Evolutionary conservation across 2,113 vertebrate genomes (phyloP).

Genomic region (Psittacus erithacus): DNA sequence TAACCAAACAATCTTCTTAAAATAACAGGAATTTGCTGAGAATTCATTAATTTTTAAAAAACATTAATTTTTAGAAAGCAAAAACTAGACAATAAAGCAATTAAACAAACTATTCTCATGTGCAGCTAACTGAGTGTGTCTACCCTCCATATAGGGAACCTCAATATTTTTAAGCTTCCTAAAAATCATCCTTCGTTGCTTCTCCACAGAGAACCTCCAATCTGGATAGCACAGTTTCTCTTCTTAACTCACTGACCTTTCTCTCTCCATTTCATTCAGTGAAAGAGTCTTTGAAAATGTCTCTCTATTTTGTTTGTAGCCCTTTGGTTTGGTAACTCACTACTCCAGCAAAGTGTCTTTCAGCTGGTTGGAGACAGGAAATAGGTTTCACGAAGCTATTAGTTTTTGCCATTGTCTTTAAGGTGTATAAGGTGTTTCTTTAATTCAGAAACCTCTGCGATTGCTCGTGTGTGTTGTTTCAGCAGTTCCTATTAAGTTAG

Average conservation of each 20-base stretch:
- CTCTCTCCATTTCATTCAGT: neutral
- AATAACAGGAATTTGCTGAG: neutral
- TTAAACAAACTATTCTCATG: neutral
- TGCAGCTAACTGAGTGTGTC: neutral
- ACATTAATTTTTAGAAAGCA: neutral
- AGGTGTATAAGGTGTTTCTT: neutral
- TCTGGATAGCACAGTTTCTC: neutral
- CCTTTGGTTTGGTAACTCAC: neutral
- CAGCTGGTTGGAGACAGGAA: neutral
- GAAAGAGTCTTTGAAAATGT: neutral
- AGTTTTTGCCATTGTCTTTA: conserved; percentile 22
- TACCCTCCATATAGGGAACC: neutral
- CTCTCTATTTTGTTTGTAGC: neutral
- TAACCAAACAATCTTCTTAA: neutral
- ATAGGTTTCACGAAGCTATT: neutral
- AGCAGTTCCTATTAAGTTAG: neutral
- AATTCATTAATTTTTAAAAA: neutral
- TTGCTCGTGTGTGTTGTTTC: conserved; percentile 7
- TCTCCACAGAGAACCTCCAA: neutral
- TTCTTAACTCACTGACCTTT: neutral
- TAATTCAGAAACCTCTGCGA: neutral
- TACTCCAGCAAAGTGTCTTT: neutral
- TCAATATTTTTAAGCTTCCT: neutral
- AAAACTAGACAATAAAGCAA: neutral
- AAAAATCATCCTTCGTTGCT: neutral